phyloP scores from a whole-genome alignment of 2,113 vertebrate species.

The Syngnathus scovelli region DNA sequence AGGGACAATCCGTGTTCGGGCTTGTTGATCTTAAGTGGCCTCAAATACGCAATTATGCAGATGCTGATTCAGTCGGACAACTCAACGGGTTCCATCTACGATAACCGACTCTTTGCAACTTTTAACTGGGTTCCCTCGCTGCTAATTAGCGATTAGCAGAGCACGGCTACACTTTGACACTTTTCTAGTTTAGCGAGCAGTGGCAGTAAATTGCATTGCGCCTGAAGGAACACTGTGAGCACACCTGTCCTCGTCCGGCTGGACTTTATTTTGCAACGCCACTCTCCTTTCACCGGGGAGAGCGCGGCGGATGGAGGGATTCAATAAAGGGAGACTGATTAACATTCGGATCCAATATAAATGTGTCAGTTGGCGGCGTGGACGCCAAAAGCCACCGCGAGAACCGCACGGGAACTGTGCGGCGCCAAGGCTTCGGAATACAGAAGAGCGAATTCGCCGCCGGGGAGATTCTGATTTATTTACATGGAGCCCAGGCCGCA shows the following conservation, averaged over 20 bases:
- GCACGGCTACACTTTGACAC: not conserved
- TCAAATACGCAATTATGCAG: not conserved
- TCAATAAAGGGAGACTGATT: slow-evolving; percentile 33
- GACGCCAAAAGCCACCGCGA: slow-evolving; percentile 38
- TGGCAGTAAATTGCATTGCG: slow-evolving; percentile 54
- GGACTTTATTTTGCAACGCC: slow-evolving; percentile 35
- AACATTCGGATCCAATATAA: slow-evolving; percentile 38
- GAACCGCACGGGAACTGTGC: slow-evolving; percentile 28
- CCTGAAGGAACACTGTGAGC: slow-evolving; percentile 22
- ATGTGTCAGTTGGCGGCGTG: slow-evolving; percentile 17
- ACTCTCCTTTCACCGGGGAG: slow-evolving; percentile 22
- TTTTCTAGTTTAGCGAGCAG: slow-evolving; percentile 34
- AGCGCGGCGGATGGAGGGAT: slow-evolving; percentile 17
- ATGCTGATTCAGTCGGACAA: too few relatives aligned
- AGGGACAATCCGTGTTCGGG: not conserved
- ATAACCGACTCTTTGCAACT: not conserved
- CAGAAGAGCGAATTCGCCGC: slow-evolving; percentile 34
- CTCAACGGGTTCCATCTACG: too few relatives aligned
- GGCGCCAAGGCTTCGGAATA: slow-evolving; percentile 41
- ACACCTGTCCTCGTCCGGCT: slow-evolving; percentile 15
- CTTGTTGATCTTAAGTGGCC: not conserved
- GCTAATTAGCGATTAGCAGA: not conserved
- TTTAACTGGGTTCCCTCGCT: not conserved
- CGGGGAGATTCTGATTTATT: slow-evolving; percentile 53
- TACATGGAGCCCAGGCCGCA: slow-evolving; percentile 44